A percentile compares a stretch with the other conserved stretches of the same genome.
phyloP scores from a whole-genome alignment of 2,113 vertebrate species.

The Lophochroa leadbeateri region DNA sequence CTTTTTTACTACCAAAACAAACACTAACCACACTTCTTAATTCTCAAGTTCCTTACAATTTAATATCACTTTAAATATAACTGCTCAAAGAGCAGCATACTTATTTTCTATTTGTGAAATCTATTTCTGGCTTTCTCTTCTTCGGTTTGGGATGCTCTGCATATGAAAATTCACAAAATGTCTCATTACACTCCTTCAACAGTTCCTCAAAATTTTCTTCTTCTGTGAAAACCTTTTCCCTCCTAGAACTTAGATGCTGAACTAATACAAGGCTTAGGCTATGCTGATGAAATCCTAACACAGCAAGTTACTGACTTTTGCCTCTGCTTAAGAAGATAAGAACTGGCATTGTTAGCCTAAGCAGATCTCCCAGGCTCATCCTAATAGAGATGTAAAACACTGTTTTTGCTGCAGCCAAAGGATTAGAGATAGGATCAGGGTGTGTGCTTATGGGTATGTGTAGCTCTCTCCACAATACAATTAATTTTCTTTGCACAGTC shows the following conservation, averaged over 20 bases:
- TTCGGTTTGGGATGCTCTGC: not conserved
- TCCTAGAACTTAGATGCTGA: not conserved
- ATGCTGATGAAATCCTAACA: not conserved
- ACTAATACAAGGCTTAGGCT: not conserved
- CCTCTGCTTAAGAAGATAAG: not conserved
- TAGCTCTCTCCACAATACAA: not conserved
- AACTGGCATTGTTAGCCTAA: not conserved
- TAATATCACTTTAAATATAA: not conserved
- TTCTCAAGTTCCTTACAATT: not conserved
- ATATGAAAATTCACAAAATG: not conserved
- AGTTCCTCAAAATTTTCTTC: not conserved
- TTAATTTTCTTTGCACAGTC: not conserved
- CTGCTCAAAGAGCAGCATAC: not conserved
- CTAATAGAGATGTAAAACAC: not conserved
- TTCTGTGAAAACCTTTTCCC: not conserved
- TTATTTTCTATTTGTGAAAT: not conserved
- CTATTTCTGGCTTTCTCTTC: not conserved
- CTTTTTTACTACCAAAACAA: not conserved
- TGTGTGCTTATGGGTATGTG: not conserved
- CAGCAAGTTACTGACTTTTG: not conserved
- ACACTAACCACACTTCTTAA: not conserved
- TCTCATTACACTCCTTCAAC: not conserved
- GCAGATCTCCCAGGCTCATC: not conserved
- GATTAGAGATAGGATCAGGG: not conserved
- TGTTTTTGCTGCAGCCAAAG: not conserved